phyloP scores from a whole-genome alignment of 2,113 vertebrate species.

The Tetrax tetrax region DNA sequence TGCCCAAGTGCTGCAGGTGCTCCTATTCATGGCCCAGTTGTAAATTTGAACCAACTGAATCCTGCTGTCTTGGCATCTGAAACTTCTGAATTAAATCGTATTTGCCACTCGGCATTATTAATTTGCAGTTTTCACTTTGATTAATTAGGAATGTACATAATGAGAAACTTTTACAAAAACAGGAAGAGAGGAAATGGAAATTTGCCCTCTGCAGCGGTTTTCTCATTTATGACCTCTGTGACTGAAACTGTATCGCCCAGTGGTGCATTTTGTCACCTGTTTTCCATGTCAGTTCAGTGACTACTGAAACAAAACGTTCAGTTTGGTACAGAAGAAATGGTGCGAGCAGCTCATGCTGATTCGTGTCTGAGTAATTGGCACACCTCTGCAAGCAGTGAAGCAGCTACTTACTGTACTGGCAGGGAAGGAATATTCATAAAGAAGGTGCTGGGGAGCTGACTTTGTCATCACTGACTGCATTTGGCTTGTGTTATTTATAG shows the following conservation, averaged over 20 bases:
- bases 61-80: background rate
- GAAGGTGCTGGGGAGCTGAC: background rate
- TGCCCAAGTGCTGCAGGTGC: background rate
- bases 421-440: background rate
- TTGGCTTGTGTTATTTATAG: background rate
- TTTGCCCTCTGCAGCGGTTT: constrained; percentile 26
- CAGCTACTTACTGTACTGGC: background rate
- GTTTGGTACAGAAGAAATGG: background rate
- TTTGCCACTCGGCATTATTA: background rate
- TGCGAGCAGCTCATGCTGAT: background rate
- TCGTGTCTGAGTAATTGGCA: background rate
- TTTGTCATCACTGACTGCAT: background rate
- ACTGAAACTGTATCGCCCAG: background rate
- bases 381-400: background rate
- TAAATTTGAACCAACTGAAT: background rate
- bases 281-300: background rate
- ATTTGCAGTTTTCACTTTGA: constrained; percentile 42
- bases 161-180: constrained; percentile 5
- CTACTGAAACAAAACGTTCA: constrained; percentile 11
- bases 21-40: background rate
- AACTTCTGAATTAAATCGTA: constrained; percentile 8
- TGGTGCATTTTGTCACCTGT: constrained; percentile 42
- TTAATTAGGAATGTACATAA: constrained; percentile 40
- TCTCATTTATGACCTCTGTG: constrained; percentile 32
- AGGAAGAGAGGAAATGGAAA: constrained; percentile 62